These are phyloP conservation scores for Erannis defoliaria DNA, from an alignment of 2,888 invertebrate genomes.

Conservation along the genomic window DNA sequence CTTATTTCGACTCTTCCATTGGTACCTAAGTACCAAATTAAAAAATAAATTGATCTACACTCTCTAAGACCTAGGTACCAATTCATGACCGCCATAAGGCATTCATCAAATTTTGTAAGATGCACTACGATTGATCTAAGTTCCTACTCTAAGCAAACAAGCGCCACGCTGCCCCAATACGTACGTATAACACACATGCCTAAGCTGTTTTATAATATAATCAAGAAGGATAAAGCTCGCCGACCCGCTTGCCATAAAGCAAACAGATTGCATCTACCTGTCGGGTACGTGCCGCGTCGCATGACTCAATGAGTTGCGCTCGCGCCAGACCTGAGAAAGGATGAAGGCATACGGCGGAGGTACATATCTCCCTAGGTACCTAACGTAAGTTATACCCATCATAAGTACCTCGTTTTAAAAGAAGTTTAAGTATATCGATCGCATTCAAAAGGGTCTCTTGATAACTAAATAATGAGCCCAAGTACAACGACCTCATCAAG, in stretches of 20 bases:
- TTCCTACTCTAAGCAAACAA: background rate
- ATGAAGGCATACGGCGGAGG: background rate
- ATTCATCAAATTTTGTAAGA: no score
- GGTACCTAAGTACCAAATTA: background rate
- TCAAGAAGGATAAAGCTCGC: constrained; percentile 61
- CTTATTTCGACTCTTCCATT: constrained; percentile 6
- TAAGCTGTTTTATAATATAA: constrained; percentile 56
- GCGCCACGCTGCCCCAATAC: background rate
- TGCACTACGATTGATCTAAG: background rate
- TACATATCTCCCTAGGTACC: background rate
- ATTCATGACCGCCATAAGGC: no score
- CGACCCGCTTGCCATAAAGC: constrained; percentile 69
- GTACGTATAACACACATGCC: constrained; percentile 7
- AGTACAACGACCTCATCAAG: no score
- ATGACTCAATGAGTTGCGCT: constrained; percentile 32
- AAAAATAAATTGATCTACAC: no score
- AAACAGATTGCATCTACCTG: constrained; percentile 77
- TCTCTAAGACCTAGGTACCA: no score
- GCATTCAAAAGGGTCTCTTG: no score
- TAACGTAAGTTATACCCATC: background rate
- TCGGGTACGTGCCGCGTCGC: constrained; percentile 59
- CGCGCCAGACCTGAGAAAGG: background rate
- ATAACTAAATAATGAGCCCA: no score
- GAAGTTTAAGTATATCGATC: no score
- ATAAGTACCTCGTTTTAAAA: no score